Evolutionary conservation across 2,113 vertebrate species (phyloP).

Genomic region (Cairina moschata): DNA sequence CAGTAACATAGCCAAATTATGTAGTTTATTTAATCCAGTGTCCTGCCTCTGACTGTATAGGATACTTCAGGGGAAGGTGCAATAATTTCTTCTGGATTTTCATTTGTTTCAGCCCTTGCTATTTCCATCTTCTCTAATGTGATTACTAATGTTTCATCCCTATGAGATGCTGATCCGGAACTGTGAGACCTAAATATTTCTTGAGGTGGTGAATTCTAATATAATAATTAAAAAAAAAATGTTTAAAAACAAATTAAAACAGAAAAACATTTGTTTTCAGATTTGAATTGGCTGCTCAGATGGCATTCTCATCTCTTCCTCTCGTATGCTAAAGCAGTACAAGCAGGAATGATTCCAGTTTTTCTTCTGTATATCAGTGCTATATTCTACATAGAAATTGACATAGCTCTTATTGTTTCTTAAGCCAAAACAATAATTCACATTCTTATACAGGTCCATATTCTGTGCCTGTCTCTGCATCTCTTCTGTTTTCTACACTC

Average conservation of each 20-base stretch:
- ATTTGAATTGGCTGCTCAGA: not conserved
- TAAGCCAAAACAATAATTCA: not conserved
- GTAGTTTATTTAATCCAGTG: slow-evolving; percentile 1
- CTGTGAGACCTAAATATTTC: not conserved
- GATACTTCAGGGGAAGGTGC: slow-evolving; percentile 50
- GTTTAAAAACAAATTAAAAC: not conserved
- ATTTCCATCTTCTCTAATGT: not conserved
- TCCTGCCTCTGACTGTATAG: slow-evolving; percentile 45
- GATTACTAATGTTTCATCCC: not conserved
- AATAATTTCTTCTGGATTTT: slow-evolving; percentile 16
- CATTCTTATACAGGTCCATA: not conserved
- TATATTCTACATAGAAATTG: not conserved
- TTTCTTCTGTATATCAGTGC: not conserved
- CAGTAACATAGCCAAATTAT: not conserved
- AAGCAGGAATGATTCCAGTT: not conserved
- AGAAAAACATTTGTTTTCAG: not conserved
- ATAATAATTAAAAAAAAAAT: not conserved
- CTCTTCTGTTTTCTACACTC: not conserved
- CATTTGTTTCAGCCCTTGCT: not conserved
- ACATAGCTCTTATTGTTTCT: not conserved
- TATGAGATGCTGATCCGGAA: not conserved
- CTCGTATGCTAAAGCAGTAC: not conserved
- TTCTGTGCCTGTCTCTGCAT: not conserved
- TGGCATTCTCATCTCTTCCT: not conserved
- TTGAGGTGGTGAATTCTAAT: not conserved